Conservation (phyloP, 2,797 vertebrate genomes). For the Sciurus carolinensis region DNA sequence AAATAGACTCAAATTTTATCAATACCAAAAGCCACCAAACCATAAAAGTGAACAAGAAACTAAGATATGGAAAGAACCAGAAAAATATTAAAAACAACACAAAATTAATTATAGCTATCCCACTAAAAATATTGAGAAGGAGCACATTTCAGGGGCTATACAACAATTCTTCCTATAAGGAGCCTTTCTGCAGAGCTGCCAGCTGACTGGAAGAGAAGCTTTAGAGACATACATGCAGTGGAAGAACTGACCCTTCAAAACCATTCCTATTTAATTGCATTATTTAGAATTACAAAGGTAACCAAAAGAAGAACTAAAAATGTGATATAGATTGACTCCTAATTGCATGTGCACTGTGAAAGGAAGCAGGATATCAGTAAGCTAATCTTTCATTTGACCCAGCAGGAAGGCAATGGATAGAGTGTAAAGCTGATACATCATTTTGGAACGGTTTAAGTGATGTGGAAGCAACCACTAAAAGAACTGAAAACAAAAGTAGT, state of each 20-base stretch:
- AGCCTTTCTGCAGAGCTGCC: not conserved
- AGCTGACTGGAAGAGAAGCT: not conserved
- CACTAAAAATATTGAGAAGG: not conserved
- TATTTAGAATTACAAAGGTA: slow-evolving; percentile 3
- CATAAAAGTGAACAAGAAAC: not conserved
- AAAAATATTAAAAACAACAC: not conserved
- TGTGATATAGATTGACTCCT: not conserved
- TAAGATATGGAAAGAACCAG: not conserved
- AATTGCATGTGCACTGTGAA: not conserved
- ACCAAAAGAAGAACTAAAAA: not conserved
- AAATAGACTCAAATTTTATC: not conserved
- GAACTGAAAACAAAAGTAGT: not conserved
- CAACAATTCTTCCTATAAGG: slow-evolving; percentile 29
- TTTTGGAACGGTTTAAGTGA: slow-evolving; percentile 54
- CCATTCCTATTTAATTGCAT: not conserved
- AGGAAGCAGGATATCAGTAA: not conserved
- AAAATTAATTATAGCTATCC: not conserved
- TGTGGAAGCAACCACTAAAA: not conserved
- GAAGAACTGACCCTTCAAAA: not conserved
- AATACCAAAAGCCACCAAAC: not conserved
- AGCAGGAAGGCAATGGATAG: not conserved
- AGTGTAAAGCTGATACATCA: not conserved
- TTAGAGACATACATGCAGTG: not conserved
- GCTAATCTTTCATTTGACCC: not conserved
- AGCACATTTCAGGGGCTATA: not conserved